Evolutionary conservation across 2,797 vertebrate genomes (phyloP).

Genomic region (Anguilla anguilla): DNA sequence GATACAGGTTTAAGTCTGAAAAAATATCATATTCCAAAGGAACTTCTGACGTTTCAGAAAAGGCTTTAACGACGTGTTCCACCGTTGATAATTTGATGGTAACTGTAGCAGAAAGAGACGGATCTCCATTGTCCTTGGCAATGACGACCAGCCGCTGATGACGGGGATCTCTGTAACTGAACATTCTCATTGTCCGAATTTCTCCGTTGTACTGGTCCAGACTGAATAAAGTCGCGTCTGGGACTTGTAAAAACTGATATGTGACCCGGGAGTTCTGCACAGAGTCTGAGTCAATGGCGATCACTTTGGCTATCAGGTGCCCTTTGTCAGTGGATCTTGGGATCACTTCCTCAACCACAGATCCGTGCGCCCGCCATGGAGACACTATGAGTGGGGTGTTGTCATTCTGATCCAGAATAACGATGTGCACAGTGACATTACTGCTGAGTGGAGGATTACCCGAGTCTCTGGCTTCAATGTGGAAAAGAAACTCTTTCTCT

Average conservation of each 20-base stretch:
- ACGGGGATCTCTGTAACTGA: conserved; percentile 37
- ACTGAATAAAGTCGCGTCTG: conserved; percentile 36
- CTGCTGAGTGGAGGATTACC: conserved; percentile 40
- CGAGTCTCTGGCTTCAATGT: conserved; percentile 43
- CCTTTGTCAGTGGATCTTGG: conserved; percentile 41
- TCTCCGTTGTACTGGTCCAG: conserved; percentile 40
- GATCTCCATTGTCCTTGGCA: conserved; percentile 40
- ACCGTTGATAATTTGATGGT: conserved; percentile 39
- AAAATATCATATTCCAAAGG: conserved; percentile 34
- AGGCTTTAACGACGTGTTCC: conserved; percentile 29
- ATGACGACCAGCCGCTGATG: conserved; percentile 31
- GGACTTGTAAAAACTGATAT: conserved; percentile 37
- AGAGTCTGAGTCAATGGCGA: conserved; percentile 47
- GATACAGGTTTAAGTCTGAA: conserved; percentile 39
- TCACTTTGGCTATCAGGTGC: conserved; percentile 45
- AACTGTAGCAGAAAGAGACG: conserved; percentile 40
- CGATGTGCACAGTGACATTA: conserved; percentile 37
- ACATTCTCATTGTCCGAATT: conserved; percentile 35
- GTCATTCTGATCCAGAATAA: conserved; percentile 46
- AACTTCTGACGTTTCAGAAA: conserved; percentile 30
- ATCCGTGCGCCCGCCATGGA: conserved; percentile 31
- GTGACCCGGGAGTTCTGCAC: conserved; percentile 42
- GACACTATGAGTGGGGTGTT: conserved; percentile 42
- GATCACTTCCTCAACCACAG: conserved; percentile 36
- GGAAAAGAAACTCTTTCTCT: conserved; percentile 40